Evolutionary conservation across 1,140 invertebrate genomes (phyloP).

Genomic region (Drosophila seguyi): DNA sequence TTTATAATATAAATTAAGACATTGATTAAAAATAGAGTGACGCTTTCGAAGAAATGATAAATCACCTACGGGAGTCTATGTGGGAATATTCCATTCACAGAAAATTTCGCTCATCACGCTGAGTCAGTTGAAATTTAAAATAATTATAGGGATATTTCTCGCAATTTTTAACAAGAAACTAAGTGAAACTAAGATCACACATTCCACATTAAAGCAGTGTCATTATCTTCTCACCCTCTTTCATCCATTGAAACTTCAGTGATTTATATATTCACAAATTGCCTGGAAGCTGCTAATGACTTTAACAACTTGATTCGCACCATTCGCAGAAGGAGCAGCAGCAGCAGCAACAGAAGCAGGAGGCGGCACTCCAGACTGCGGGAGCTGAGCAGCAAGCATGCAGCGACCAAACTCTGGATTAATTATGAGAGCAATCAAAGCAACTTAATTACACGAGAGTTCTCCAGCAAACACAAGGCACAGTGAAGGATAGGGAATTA

Average conservation of each 20-base stretch:
- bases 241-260: conserved; percentile 32
- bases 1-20: conserved; percentile 1
- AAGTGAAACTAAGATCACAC: too few species aligned
- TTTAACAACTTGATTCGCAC: conserved; percentile 36
- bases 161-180: not conserved
- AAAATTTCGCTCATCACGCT: not conserved
- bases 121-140: not conserved
- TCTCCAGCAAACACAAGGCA: conserved; percentile 6
- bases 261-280: conserved; percentile 31
- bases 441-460: conserved; percentile 58
- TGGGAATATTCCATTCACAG: conserved; percentile 12
- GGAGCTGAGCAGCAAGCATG: conserved; percentile 21
- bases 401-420: conserved; percentile 17
- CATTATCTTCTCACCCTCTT: not conserved
- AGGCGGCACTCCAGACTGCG: conserved; percentile 1
- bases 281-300: conserved; percentile 38
- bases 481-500: conserved; percentile 1
- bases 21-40: conserved; percentile 6
- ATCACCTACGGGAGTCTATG: not conserved
- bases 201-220: not conserved
- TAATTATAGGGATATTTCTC: not conserved
- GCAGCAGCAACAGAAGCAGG: not conserved
- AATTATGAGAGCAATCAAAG: conserved; percentile 36
- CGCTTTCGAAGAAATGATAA: not conserved
- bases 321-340: conserved; percentile 16